These are phyloP conservation scores for Panulirus ornatus DNA, from an alignment of 1,140 invertebrate genomes.

Conservation along the genomic window DNA sequence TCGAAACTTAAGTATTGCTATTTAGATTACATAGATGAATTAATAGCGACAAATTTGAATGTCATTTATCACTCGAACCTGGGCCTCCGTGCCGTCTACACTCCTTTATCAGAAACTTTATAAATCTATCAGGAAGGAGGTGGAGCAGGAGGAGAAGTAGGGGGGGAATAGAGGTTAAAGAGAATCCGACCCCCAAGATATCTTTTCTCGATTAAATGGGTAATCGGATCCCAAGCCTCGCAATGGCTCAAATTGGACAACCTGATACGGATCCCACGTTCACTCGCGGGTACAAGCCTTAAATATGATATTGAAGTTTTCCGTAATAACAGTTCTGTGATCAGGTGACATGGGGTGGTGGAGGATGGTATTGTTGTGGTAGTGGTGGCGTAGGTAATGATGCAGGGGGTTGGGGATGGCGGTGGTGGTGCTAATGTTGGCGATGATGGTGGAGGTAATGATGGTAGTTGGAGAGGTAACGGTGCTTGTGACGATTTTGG, in stretches of 20 bases:
- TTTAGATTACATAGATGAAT: too few relatives aligned
- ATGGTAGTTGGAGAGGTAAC: too few relatives aligned
- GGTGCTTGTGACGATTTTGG: background rate
- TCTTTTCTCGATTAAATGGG: slow-evolving; percentile 33
- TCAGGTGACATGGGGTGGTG: slow-evolving; percentile 15
- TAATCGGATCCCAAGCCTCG: slow-evolving; percentile 20
- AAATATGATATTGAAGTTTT: slow-evolving; percentile 7
- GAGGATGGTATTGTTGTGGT: background rate
- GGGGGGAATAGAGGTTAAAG: background rate
- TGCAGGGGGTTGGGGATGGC: background rate
- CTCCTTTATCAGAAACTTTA: background rate
- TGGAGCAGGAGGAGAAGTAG: background rate
- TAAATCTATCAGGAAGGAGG: background rate
- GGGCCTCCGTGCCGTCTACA: background rate
- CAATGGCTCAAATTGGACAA: slow-evolving; percentile 43
- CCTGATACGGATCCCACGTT: slow-evolving; percentile 17
- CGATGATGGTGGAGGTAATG: background rate
- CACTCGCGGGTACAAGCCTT: background rate
- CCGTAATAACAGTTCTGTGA: slow-evolving; percentile 36
- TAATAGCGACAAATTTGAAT: background rate
- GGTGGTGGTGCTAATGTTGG: background rate
- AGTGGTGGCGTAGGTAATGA: background rate
- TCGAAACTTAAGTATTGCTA: too few relatives aligned
- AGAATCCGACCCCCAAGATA: background rate
- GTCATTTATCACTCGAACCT: background rate